Percentiles rank a stretch among this genome's conserved stretches.
phyloP scores from a whole-genome alignment of 2,797 vertebrate genomes.

The Pangasius sanitwongsei region DNA sequence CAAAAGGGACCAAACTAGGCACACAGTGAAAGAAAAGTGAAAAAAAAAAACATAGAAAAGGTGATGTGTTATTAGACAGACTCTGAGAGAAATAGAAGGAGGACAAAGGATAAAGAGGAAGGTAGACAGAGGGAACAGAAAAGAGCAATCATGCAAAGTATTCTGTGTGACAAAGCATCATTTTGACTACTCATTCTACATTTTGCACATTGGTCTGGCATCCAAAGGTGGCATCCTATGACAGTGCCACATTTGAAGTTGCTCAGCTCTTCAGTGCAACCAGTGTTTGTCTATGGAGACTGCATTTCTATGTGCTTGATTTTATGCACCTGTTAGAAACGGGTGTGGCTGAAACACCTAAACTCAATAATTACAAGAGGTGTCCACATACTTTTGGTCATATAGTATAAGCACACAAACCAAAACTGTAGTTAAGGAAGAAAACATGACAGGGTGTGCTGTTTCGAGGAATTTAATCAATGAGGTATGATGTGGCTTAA shows the following conservation, averaged over 20 bases:
- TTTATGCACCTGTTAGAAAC: background rate
- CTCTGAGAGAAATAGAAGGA: background rate
- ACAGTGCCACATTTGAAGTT: background rate
- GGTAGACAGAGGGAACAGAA: background rate
- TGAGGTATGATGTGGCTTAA: background rate
- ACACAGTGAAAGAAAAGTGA: background rate
- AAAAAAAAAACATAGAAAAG: background rate
- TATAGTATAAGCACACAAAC: background rate
- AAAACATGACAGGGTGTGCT: background rate
- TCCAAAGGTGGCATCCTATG: background rate
- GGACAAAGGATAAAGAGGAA: background rate
- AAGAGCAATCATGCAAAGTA: background rate
- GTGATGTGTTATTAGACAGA: background rate
- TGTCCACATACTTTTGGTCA: background rate
- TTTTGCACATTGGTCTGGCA: background rate
- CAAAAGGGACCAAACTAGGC: slow-evolving; percentile 33
- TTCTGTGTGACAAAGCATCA: slow-evolving; percentile 1
- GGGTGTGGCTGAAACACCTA: background rate
- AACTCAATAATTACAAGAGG: background rate
- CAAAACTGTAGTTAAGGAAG: background rate
- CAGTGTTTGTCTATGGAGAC: background rate
- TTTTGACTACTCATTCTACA: background rate
- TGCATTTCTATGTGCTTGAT: background rate
- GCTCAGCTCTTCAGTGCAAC: background rate
- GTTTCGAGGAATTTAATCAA: no score